Conservation (phyloP, 2,113 vertebrate species). For the Tragelaphus strepsiceros region DNA sequence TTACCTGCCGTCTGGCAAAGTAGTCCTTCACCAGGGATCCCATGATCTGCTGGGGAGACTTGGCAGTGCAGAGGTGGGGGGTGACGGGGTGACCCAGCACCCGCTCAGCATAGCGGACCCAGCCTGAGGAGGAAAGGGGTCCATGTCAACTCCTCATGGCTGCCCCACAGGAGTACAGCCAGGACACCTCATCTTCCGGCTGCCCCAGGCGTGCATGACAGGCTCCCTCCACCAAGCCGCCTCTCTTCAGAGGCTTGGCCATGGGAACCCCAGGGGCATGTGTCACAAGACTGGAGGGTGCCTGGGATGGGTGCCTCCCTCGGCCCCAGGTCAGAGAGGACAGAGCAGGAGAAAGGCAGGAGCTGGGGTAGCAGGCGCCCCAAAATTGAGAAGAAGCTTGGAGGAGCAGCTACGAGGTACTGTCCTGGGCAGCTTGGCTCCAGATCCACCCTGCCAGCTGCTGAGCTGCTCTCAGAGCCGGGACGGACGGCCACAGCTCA, state of each 20-base stretch:
- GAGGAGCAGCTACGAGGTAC: fast-evolving
- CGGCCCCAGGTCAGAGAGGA: neutral
- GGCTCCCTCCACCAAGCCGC: no score
- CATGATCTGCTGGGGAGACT: constrained; percentile 97
- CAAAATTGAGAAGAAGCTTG: neutral
- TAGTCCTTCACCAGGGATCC: constrained; percentile 95
- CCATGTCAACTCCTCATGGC: neutral
- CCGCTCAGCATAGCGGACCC: constrained; percentile 95
- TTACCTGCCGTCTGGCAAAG: constrained; percentile 92
- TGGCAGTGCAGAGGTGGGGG: constrained; percentile 94
- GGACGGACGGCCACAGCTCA: fast-evolving
- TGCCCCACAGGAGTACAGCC: fast-evolving
- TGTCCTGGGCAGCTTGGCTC: fast-evolving
- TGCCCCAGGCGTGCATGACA: fast-evolving
- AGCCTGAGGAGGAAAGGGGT: constrained; percentile 80
- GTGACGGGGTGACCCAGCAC: constrained; percentile 91
- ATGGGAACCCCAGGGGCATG: neutral
- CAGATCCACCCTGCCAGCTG: fast-evolving
- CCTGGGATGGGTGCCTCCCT: fast-evolving
- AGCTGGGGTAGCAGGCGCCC: no score
- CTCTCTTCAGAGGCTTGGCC: neutral
- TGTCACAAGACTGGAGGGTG: neutral
- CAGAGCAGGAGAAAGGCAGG: neutral
- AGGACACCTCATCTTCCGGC: no score
- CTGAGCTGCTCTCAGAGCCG: fast-evolving